phyloP scores from a whole-genome alignment of 1,140 invertebrate species.

The Stenopsyche tienmushanensis region DNA sequence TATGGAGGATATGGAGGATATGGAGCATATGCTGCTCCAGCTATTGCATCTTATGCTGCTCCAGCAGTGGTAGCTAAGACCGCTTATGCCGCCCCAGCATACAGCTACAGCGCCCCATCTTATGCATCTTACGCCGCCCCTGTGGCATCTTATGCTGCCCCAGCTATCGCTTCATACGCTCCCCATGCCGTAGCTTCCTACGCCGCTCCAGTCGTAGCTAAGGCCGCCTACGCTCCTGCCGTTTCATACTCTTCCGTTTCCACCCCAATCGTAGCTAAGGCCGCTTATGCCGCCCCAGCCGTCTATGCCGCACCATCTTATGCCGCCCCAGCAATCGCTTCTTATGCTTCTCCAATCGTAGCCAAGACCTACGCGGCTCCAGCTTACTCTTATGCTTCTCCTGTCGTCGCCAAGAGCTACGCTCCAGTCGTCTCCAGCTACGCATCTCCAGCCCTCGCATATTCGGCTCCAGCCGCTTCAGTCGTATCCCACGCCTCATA shows the following conservation, averaged over 20 bases:
- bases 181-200: constrained; percentile 43
- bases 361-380: constrained; percentile 28
- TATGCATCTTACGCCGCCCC: constrained; percentile 43
- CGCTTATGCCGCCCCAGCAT: constrained; percentile 33
- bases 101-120: constrained; percentile 33
- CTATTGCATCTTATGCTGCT: constrained; percentile 12
- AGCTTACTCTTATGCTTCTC: constrained; percentile 29
- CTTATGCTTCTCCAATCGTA: constrained; percentile 37
- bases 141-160: constrained; percentile 41
- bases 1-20: constrained; percentile 1
- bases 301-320: constrained; percentile 42
- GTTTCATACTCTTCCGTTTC: constrained; percentile 13
- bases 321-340: constrained; percentile 42
- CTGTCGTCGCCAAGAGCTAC: constrained; percentile 42
- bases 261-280: constrained; percentile 33
- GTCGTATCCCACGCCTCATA: constrained; percentile 38
- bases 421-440: constrained; percentile 41
- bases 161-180: constrained; percentile 21
- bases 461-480: constrained; percentile 45
- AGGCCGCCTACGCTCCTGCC: constrained; percentile 18
- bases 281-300: constrained; percentile 34
- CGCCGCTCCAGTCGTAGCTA: constrained; percentile 18
- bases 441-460: constrained; percentile 33
- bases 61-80: constrained; percentile 34
- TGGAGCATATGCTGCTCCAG: constrained; percentile 21